Evolutionary conservation across 64 coral and sea anemone species (phyloP).

Genomic region (Montipora cactus): DNA sequence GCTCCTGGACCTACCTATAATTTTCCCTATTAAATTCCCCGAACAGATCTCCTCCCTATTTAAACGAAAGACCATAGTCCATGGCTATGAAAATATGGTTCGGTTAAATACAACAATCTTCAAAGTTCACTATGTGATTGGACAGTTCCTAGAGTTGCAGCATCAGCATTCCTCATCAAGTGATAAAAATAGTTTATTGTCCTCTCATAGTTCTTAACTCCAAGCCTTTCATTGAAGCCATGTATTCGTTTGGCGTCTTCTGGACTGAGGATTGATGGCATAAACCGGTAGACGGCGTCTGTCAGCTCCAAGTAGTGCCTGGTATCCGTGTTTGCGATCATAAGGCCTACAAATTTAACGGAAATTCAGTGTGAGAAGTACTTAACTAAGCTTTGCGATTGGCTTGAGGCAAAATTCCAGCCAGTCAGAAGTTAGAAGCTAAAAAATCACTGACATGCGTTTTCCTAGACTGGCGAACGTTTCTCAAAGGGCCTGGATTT

Average conservation of each 20-base stretch:
- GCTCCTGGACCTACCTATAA: no score
- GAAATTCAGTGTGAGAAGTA: neutral
- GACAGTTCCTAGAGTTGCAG: neutral
- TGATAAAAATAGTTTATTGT: slow-evolving; percentile 95
- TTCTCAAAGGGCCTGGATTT: no score
- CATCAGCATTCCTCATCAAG: slow-evolving; percentile 81
- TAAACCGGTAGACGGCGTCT: slow-evolving; percentile 79
- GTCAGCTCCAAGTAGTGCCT: slow-evolving; percentile 82
- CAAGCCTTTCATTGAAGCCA: slow-evolving; percentile 89
- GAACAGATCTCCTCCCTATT: no score
- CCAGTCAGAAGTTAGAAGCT: no score
- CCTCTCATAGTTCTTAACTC: slow-evolving; percentile 90
- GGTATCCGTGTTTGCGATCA: slow-evolving; percentile 85
- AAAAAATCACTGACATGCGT: no score
- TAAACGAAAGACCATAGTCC: no score
- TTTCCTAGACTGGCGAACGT: no score
- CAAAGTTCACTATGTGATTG: slow-evolving; percentile 16
- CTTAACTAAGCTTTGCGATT: no score
- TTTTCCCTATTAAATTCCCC: no score
- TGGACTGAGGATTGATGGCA: slow-evolving; percentile 75
- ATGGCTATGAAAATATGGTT: no score
- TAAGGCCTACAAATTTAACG: slow-evolving; percentile 44
- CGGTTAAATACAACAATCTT: neutral
- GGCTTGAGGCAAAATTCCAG: no score
- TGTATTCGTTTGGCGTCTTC: slow-evolving; percentile 76